Evolutionary conservation across 2,113 vertebrate species (phyloP), one percentile per base, ranked within the genome.

Genomic region (Sinocyclocheilus anshuiensis): DNA sequence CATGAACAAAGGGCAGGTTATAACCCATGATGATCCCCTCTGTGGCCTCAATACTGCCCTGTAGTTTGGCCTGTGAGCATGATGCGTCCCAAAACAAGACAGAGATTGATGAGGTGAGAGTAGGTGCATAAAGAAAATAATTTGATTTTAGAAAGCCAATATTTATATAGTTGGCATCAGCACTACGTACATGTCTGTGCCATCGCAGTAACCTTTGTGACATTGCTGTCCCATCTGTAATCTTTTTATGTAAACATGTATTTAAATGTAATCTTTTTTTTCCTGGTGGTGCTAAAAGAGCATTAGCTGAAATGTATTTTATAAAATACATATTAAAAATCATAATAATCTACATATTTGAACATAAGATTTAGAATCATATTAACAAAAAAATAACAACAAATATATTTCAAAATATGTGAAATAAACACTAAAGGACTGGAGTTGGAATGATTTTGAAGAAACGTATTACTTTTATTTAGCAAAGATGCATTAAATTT

Each of bases 81-180:
- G 80, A 82, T 50, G 80, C 42, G 6, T 69, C 61, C 18, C n/a
- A 67, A 33, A 69, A 33, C 80, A 69, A 67, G 61, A 69, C 42
- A 65, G 42, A 82, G 61, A 82, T 82, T 82, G 39, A 69, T 69
- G 42, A 69, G 39, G 80, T 50, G 42, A 67, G 24, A 3, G n/a
- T 48, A 48, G 80, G 16, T 53, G 15, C 29, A 77, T 24, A 20
- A 24, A 77, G 6, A 77, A 3, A 77, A 75, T 75, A 15, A 24
- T 63, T n/a, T 48, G 10, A 65, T 48, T 45, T 79, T 81, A 13
- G 20, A 61, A 79, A 81, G 36, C 22, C 57, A n/a, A 63, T 39
- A 81, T 81, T 16, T 42, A 5, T 11, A 10, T 15, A 22, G 50
- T 16, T 63, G 57, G 57, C 57, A 45, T 53, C 50, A 13, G 0